Evolutionary conservation across 92 coral and sea anemone genomes (phyloP).

Genomic region (Heliopora coerulea): DNA sequence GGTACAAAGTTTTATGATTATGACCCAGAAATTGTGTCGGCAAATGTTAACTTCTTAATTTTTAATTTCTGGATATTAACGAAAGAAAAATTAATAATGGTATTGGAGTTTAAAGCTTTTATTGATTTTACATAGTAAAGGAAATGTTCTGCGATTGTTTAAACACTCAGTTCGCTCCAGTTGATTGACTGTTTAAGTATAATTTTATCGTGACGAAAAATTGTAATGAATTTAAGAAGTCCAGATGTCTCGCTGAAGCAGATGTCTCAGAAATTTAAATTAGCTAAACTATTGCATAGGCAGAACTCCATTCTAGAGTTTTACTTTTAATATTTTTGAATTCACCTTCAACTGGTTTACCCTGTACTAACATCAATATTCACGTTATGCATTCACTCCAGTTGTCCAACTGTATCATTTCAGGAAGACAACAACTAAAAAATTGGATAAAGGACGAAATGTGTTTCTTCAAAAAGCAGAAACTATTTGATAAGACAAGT

Average conservation of each 20-base stretch:
- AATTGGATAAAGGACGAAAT: too few relatives aligned
- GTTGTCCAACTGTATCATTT: too few relatives aligned
- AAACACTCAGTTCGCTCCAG: slow-evolving; percentile 11
- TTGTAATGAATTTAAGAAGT: slow-evolving; percentile 22
- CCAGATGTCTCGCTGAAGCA: slow-evolving; percentile 1
- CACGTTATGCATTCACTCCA: too few relatives aligned
- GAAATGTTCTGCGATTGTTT: slow-evolving; percentile 22
- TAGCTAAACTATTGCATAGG: too few relatives aligned
- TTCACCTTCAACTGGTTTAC: too few relatives aligned
- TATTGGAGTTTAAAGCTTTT: neutral
- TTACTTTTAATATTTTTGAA: too few relatives aligned
- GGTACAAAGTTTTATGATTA: too few relatives aligned
- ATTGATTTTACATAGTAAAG: slow-evolving; percentile 20
- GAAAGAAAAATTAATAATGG: slow-evolving; percentile 10
- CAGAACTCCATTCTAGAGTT: too few relatives aligned
- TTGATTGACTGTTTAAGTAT: slow-evolving; percentile 22
- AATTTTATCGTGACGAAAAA: slow-evolving; percentile 1
- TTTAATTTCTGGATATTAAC: slow-evolving; percentile 15
- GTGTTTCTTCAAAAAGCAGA: too few relatives aligned
- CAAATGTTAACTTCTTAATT: slow-evolving; percentile 15
- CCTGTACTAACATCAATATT: too few relatives aligned
- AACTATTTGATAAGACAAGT: too few relatives aligned
- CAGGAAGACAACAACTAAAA: too few relatives aligned
- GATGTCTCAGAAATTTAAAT: neutral
- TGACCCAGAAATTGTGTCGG: neutral